phyloP scores from a whole-genome alignment of 2,113 vertebrate genomes.

The Blennius ocellaris region DNA sequence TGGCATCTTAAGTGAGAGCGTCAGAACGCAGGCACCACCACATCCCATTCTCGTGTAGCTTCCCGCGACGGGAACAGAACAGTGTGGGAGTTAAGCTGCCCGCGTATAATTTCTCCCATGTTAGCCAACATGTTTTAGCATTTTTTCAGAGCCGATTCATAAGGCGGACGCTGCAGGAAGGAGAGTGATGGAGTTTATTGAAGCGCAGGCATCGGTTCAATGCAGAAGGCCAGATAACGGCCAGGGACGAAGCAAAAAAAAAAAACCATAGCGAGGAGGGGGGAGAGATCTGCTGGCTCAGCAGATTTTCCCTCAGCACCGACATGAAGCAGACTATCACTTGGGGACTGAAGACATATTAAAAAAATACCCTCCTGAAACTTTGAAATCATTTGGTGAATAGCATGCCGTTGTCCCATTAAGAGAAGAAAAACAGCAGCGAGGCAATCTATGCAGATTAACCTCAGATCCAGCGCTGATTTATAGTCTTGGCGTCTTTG shows the following conservation, averaged over 20 bases:
- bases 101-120: conserved; percentile 22
- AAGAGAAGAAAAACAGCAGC: conserved; percentile 45
- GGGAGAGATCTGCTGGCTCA: conserved; percentile 59
- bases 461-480: conserved; percentile 58
- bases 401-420: conserved; percentile 63
- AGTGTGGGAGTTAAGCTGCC: conserved; percentile 39
- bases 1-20: conserved; percentile 54
- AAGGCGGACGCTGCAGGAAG: conserved; percentile 34
- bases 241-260: conserved; percentile 30
- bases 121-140: conserved; percentile 44
- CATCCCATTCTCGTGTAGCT: conserved; percentile 13
- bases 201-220: conserved; percentile 14
- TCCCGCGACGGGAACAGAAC: conserved; percentile 20
- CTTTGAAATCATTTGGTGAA: conserved; percentile 61
- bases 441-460: conserved; percentile 52
- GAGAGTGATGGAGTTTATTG: conserved; percentile 18
- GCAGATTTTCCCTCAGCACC: conserved; percentile 55
- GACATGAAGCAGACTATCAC: conserved; percentile 47
- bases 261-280: no score
- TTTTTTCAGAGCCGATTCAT: conserved; percentile 40
- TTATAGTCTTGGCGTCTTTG: conserved; percentile 58
- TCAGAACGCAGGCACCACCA: conserved; percentile 40
- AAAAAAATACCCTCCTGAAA: conserved; percentile 61
- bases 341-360: conserved; percentile 40
- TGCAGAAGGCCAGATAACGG: conserved; percentile 31